A percentile compares a stretch with the other conserved stretches of the same genome.
Evolutionary conservation across 2,888 invertebrate species (phyloP).

Genomic region (Shargacucullia verbasci): DNA sequence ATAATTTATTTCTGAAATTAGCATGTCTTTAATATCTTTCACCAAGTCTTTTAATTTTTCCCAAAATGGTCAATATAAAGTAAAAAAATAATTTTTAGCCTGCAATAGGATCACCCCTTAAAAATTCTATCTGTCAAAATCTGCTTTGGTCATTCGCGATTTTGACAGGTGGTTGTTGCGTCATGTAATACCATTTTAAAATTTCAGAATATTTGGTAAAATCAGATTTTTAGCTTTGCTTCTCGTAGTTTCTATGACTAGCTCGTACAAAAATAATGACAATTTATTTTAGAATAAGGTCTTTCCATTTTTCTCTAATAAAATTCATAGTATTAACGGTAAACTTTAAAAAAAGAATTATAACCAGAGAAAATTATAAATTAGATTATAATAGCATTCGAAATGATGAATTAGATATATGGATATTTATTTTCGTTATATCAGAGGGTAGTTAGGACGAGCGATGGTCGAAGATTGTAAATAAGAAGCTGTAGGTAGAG

Average conservation of each 20-base stretch:
- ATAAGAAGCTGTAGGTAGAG: conserved; percentile 60
- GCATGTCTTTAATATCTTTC: too few species aligned
- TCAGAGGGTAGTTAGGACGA: conserved; percentile 57
- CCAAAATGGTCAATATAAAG: neutral
- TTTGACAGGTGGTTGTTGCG: conserved; percentile 6
- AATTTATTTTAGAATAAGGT: conserved; percentile 60
- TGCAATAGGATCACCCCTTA: conserved; percentile 37
- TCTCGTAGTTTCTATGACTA: conserved; percentile 51
- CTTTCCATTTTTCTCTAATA: conserved; percentile 62
- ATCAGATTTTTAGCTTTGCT: conserved; percentile 47
- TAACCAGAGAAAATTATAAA: conserved; percentile 71
- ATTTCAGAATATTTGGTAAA: conserved; percentile 9
- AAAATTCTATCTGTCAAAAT: conserved; percentile 20
- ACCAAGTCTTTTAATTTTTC: too few species aligned
- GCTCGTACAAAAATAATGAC: conserved; percentile 55
- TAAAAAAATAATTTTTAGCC: neutral
- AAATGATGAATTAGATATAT: conserved; percentile 68
- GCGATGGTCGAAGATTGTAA: conserved; percentile 58
- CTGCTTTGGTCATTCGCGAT: neutral
- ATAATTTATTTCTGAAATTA: too few species aligned
- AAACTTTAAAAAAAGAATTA: conserved; percentile 56
- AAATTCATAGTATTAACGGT: conserved; percentile 54
- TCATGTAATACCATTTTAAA: conserved; percentile 10
- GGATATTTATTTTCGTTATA: conserved; percentile 81
- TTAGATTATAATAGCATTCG: conserved; percentile 68